phyloP scores from a whole-genome alignment of 2,113 vertebrate species.

The Anolis sagrei region DNA sequence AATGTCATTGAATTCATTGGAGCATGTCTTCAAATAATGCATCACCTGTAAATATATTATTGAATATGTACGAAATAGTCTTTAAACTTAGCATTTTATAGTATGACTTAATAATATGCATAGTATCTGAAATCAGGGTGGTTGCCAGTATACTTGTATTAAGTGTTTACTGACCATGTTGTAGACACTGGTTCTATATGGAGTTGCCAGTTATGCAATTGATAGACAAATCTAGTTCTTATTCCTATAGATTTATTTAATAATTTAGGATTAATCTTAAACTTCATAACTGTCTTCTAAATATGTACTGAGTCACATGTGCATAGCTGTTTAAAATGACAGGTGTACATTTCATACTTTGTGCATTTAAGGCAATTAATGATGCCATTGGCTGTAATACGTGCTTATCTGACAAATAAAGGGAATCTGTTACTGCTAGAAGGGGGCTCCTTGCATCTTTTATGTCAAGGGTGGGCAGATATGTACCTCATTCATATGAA shows the following conservation, averaged over 20 bases:
- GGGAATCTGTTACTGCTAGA: neutral
- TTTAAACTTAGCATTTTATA: conserved; percentile 1
- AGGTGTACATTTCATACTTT: neutral
- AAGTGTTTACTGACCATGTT: conserved; percentile 41
- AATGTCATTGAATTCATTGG: neutral
- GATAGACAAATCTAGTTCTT: neutral
- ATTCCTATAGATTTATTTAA: neutral
- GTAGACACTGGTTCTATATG: conserved; percentile 43
- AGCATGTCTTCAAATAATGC: neutral
- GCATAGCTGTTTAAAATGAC: neutral
- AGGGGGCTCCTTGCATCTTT: neutral
- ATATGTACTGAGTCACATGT: neutral
- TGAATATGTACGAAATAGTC: conserved; percentile 28
- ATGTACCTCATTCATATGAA: neutral
- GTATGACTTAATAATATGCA: conserved; percentile 21
- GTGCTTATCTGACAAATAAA: neutral
- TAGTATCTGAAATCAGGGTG: conserved; percentile 6
- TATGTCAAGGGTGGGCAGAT: neutral
- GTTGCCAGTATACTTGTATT: conserved; percentile 26
- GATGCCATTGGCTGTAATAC: neutral
- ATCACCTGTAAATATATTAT: neutral
- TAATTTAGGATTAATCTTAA: neutral
- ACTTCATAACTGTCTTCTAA: neutral
- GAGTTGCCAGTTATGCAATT: conserved; percentile 32
- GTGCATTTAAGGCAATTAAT: neutral